Evolutionary conservation across 2,797 vertebrate species (phyloP).

Genomic region (Ciconia nigra): DNA sequence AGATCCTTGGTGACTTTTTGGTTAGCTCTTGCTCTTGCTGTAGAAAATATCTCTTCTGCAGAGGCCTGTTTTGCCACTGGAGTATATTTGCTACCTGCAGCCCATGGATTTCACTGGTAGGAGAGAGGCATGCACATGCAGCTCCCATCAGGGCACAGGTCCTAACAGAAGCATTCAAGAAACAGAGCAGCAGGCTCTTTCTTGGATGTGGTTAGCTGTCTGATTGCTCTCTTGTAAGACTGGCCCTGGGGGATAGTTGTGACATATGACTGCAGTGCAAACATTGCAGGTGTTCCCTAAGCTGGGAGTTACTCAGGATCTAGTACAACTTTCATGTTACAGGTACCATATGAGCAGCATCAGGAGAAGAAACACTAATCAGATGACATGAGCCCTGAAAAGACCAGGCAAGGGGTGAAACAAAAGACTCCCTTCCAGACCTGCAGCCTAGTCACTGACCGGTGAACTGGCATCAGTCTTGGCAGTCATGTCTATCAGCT

Average conservation of each 20-base stretch:
- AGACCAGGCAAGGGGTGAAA: not conserved
- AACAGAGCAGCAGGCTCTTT: not conserved
- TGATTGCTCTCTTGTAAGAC: not conserved
- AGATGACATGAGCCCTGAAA: not conserved
- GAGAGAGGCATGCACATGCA: accelerated
- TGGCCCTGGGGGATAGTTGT: not conserved
- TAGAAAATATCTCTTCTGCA: not conserved
- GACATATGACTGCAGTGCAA: not conserved
- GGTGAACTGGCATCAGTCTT: not conserved
- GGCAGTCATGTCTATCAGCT: not conserved
- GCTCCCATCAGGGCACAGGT: not conserved
- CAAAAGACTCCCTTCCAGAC: not conserved
- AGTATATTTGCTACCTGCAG: not conserved
- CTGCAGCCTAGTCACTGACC: not conserved
- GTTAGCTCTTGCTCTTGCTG: not conserved
- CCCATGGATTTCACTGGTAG: not conserved
- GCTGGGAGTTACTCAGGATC: not conserved
- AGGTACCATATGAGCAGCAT: not conserved
- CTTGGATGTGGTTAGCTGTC: not conserved
- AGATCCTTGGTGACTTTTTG: not conserved
- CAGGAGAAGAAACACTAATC: not conserved
- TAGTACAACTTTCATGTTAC: not conserved
- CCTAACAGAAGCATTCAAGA: not conserved
- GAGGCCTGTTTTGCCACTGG: not conserved
- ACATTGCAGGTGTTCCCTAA: not conserved